Conservation (phyloP, 2,797 vertebrate genomes). For the Parauchenoglanis punctatus region DNA sequence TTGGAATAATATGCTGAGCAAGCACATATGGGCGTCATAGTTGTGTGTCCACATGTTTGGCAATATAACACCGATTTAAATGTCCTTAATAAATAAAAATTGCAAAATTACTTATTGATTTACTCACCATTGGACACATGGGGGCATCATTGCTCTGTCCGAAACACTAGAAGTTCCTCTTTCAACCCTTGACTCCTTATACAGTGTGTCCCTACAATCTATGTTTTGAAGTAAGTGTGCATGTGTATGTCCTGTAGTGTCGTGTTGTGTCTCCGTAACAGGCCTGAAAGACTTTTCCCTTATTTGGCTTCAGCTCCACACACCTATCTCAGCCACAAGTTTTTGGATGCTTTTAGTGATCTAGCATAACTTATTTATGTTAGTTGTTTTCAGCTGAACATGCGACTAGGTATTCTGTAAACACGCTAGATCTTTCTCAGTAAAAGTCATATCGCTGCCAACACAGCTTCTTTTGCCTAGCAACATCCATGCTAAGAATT, state of each 20-base stretch:
- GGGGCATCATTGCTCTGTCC: constrained; percentile 68
- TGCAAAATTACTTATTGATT: background rate
- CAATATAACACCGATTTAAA: background rate
- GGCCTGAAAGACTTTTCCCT: background rate
- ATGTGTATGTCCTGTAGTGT: background rate
- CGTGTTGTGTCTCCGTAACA: background rate
- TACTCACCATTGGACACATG: constrained; percentile 60
- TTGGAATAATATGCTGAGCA: background rate
- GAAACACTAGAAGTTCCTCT: background rate
- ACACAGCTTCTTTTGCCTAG: constrained; percentile 11
- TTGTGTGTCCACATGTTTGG: background rate
- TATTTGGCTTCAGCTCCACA: background rate
- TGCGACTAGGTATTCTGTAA: background rate
- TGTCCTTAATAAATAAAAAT: background rate
- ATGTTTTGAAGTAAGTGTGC: background rate
- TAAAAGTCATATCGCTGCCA: background rate
- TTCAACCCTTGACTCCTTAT: background rate
- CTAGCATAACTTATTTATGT: background rate
- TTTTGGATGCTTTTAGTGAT: background rate
- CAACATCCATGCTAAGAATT: constrained; percentile 19
- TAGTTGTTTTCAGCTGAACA: background rate
- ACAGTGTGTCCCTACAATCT: background rate
- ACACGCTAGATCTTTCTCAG: background rate
- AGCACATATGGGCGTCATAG: background rate
- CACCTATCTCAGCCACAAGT: background rate